phyloP scores from a whole-genome alignment of 2,113 vertebrate genomes.

The Salvelinus alpinus region DNA sequence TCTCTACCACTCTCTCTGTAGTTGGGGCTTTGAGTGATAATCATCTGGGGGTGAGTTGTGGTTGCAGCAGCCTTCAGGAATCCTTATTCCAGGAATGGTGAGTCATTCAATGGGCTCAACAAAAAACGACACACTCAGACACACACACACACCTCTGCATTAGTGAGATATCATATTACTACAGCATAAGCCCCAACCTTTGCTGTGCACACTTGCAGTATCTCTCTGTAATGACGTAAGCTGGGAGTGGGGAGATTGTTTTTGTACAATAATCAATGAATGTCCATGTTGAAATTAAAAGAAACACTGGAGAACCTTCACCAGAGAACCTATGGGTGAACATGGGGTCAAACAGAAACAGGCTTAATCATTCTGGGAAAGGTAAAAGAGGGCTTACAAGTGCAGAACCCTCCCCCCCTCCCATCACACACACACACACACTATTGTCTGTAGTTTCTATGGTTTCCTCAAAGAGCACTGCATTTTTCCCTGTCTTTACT shows the following conservation, averaged over 20 bases:
- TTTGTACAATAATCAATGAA: background rate
- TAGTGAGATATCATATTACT: background rate
- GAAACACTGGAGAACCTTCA: background rate
- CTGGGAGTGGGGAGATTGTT: background rate
- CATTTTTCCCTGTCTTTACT: constrained; percentile 12
- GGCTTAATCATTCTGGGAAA: constrained; percentile 1
- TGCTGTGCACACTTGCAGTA: background rate
- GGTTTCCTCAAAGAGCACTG: constrained; percentile 13
- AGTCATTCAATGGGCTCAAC: constrained; percentile 7
- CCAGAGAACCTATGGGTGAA: background rate
- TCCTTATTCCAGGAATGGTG: constrained; percentile 22
- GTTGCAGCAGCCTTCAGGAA: constrained; percentile 20
- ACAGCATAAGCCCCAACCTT: background rate
- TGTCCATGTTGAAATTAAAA: too few relatives aligned
- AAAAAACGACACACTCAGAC: background rate
- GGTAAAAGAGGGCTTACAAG: background rate
- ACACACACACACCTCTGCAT: constrained; percentile 1
- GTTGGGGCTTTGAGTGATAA: background rate
- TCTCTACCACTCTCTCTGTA: background rate
- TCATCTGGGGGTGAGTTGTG: background rate
- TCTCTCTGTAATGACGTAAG: background rate
- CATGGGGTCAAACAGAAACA: background rate
- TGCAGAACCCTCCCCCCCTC: background rate
- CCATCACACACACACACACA: background rate
- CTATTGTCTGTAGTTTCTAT: background rate